These are phyloP conservation scores for Stegostoma tigrinum DNA, from an alignment of 2,113 vertebrate genomes.

Conservation along the genomic window DNA sequence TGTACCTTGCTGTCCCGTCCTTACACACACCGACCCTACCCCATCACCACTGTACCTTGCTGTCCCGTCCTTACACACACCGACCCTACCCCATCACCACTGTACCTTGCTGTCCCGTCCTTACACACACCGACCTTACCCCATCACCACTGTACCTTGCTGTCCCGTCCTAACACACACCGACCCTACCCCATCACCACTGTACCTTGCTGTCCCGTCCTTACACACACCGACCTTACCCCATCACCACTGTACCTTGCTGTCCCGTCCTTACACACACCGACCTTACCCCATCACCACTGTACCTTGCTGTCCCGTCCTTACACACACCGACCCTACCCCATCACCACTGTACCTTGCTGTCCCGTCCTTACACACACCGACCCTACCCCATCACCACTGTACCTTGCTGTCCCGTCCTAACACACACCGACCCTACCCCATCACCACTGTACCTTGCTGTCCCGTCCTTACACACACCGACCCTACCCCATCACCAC, in stretches of 20 bases:
- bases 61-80: not conserved
- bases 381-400: not conserved
- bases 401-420: not conserved
- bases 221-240: not conserved
- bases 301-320: not conserved
- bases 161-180: not conserved
- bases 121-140: not conserved
- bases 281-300: not conserved
- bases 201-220: not conserved
- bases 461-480: not conserved
- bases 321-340: not conserved
- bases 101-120: not conserved
- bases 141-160: not conserved
- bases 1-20: not conserved
- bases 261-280: not conserved
- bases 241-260: not conserved
- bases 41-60: not conserved
- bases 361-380: not conserved
- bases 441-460: not conserved
- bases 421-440: not conserved
- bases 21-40: not conserved
- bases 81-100: not conserved
- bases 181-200: not conserved
- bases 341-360: not conserved
- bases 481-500: not conserved